Conservation (phyloP, 2,797 vertebrate species). For the Champsocephalus gunnari region DNA sequence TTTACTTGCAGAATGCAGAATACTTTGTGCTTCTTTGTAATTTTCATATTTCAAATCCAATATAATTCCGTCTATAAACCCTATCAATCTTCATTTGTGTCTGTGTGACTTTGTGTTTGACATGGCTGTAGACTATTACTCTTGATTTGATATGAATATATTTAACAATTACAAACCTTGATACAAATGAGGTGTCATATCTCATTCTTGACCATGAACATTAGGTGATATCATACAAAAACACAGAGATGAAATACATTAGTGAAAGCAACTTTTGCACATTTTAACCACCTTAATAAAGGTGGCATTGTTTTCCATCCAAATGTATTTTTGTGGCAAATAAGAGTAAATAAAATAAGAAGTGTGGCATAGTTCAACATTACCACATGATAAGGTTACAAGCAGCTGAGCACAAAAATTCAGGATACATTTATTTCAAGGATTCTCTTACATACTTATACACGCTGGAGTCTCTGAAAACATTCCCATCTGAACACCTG, state of each 20-base stretch:
- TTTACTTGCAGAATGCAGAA: slow-evolving; percentile 50
- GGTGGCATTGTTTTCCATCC: background rate
- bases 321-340: background rate
- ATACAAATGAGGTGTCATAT: no score
- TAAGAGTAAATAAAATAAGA: background rate
- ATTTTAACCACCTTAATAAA: background rate
- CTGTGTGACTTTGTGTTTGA: slow-evolving; percentile 48
- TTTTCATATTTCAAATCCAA: slow-evolving; percentile 65
- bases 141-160: no score
- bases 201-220: background rate
- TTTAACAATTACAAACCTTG: no score
- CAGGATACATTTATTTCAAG: background rate
- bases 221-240: background rate
- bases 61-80: slow-evolving; percentile 49
- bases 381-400: background rate
- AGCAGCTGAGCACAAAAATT: background rate
- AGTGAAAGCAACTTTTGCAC: no score
- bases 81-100: slow-evolving; percentile 59
- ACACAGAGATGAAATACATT: background rate
- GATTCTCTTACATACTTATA: slow-evolving; percentile 1
- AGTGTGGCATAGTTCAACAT: background rate
- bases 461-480: background rate
- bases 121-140: background rate
- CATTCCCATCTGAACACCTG: slow-evolving; percentile 1
- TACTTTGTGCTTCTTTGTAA: slow-evolving; percentile 50